A percentile compares a stretch with the other conserved stretches of the same genome.
phyloP scores from a whole-genome alignment of 2,888 invertebrate species.

The Andrena fulva region DNA sequence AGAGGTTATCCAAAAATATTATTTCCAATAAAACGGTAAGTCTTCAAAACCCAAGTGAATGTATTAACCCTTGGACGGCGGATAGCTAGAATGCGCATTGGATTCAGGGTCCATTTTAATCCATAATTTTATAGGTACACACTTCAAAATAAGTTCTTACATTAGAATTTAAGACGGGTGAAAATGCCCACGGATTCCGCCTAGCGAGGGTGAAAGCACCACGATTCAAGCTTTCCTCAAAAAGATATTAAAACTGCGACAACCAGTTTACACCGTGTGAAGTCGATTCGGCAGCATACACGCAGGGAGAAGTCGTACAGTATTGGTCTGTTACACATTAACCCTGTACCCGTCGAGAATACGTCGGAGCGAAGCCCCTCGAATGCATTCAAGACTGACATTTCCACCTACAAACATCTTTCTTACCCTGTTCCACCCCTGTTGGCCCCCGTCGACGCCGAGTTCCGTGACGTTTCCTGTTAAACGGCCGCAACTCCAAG shows the following conservation, averaged over 20 bases:
- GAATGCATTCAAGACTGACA: constrained; percentile 61
- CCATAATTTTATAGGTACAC: too few species aligned
- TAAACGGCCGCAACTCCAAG: constrained; percentile 51
- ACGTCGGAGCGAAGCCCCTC: constrained; percentile 58
- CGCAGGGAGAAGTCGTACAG: constrained; percentile 57
- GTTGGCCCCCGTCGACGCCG: constrained; percentile 13
- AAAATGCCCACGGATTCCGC: too few species aligned
- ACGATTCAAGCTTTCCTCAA: background rate
- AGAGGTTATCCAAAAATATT: too few species aligned
- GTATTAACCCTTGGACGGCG: too few species aligned
- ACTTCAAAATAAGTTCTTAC: too few species aligned
- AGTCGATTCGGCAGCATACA: constrained; percentile 11
- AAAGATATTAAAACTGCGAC: background rate
- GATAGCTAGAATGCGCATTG: too few species aligned
- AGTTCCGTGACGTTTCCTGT: constrained; percentile 45
- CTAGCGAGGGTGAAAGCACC: too few species aligned
- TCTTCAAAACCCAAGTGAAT: too few species aligned
- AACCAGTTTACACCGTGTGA: constrained; percentile 7
- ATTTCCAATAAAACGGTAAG: too few species aligned
- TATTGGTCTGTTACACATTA: constrained; percentile 61
- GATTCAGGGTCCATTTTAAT: too few species aligned
- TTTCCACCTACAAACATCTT: constrained; percentile 59
- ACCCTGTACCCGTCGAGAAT: constrained; percentile 32
- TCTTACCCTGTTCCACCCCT: constrained; percentile 21
- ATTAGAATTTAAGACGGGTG: too few species aligned